A percentile compares a stretch with the other conserved stretches of the same genome.
Conservation (phyloP, 2,113 vertebrate genomes). For the Corythoichthys haematopterus region DNA sequence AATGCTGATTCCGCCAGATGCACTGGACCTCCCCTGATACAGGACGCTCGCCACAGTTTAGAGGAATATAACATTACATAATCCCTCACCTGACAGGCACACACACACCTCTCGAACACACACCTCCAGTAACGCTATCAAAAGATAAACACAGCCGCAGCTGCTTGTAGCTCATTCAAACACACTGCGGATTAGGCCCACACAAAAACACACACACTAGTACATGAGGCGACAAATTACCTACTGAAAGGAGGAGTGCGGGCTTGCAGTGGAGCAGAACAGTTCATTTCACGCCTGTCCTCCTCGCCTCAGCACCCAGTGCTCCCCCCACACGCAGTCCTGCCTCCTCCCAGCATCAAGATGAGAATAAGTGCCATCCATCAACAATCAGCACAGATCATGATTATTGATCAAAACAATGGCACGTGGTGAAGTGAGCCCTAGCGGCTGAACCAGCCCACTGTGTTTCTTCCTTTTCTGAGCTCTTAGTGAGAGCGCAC, state of each 20-base stretch:
- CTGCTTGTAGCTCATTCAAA: conserved; percentile 26
- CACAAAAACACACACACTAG: conserved; percentile 45
- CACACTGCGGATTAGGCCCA: conserved; percentile 22
- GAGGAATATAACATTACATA: conserved; percentile 55
- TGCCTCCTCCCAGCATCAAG: conserved; percentile 39
- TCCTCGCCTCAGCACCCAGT: conserved; percentile 78
- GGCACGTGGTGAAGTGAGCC: conserved; percentile 26
- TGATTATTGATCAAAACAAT: conserved; percentile 61
- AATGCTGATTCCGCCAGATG: conserved; percentile 70
- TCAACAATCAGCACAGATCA: conserved; percentile 67
- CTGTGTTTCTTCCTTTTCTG: conserved; percentile 22
- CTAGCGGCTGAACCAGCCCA: conserved; percentile 5
- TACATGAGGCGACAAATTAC: conserved; percentile 84
- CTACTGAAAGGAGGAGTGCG: conserved; percentile 88
- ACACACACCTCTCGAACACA: conserved; percentile 13
- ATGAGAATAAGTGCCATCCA: conserved; percentile 70
- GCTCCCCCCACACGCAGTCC: conserved; percentile 12
- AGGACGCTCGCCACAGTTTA: conserved; percentile 39
- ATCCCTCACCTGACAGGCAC: conserved; percentile 36
- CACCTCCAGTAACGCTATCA: conserved; percentile 40
- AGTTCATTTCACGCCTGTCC: conserved; percentile 99
- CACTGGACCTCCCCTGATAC: conserved; percentile 55
- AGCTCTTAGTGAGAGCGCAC: conserved; percentile 42
- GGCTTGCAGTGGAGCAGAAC: conserved; percentile 92
- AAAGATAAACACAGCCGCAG: conserved; percentile 41